These are phyloP conservation scores for Elysia crispata DNA, from an alignment of 2,888 invertebrate genomes.

Conservation along the genomic window DNA sequence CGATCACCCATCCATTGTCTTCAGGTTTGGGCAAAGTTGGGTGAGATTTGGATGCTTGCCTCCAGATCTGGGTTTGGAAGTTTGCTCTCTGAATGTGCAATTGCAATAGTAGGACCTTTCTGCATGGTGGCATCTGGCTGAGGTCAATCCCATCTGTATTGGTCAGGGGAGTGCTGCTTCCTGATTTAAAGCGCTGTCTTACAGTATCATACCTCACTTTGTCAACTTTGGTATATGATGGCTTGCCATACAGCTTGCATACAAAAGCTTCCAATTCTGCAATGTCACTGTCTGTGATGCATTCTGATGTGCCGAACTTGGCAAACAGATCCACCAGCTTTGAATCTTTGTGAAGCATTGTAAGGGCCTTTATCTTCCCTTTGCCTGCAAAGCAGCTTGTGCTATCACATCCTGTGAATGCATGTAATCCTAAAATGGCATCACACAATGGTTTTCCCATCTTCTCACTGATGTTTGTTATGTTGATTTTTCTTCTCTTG, in stretches of 20 bases:
- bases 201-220: background rate
- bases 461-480: background rate
- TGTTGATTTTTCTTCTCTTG: background rate
- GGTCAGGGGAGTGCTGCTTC: too few relatives aligned
- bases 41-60: too few relatives aligned
- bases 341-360: background rate
- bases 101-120: too few relatives aligned
- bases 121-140: too few relatives aligned
- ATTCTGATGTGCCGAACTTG: too few relatives aligned
- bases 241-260: too few relatives aligned
- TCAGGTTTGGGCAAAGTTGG: background rate
- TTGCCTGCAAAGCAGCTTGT: background rate
- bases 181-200: background rate
- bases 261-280: too few relatives aligned
- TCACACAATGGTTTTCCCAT: background rate
- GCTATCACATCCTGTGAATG: conserved; percentile 11
- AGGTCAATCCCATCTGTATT: too few relatives aligned
- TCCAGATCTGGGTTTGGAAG: too few relatives aligned
- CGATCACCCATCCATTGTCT: background rate
- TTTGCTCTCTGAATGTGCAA: too few relatives aligned
- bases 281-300: too few relatives aligned
- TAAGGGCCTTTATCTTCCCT: background rate
- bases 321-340: too few relatives aligned
- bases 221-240: background rate
- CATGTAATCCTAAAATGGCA: background rate